These are phyloP conservation scores for Cygnus atratus DNA, from an alignment of 2,113 vertebrate genomes.

Conservation along the genomic window DNA sequence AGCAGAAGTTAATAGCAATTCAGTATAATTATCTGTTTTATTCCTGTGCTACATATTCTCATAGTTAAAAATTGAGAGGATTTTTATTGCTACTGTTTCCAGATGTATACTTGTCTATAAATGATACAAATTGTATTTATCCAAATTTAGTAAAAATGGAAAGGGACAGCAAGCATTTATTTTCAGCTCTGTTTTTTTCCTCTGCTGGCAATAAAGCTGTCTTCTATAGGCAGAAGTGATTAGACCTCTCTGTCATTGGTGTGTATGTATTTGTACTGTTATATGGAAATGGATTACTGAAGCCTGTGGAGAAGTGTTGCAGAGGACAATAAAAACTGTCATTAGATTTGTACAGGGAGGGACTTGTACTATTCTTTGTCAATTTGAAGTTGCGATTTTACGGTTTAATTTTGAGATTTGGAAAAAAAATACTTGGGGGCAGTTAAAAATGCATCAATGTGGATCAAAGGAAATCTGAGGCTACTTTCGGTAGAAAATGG, in stretches of 20 bases:
- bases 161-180: not conserved
- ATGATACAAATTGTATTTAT: not conserved
- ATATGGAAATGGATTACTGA: slow-evolving; percentile 79
- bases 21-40: not conserved
- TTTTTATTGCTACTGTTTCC: not conserved
- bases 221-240: slow-evolving; percentile 31
- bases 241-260: slow-evolving; percentile 20
- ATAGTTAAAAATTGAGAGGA: not conserved
- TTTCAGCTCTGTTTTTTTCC: not conserved
- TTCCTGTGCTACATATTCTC: not conserved
- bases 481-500: not conserved
- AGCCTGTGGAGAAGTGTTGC: slow-evolving; percentile 58
- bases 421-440: not conserved
- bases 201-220: slow-evolving; percentile 79
- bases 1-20: not conserved
- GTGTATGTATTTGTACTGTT: slow-evolving; percentile 59
- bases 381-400: slow-evolving; percentile 26
- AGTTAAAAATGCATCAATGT: not conserved
- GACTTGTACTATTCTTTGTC: not conserved
- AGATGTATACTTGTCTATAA: not conserved
- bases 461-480: not conserved
- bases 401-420: slow-evolving; percentile 30
- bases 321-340: slow-evolving; percentile 60
- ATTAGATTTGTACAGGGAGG: slow-evolving; percentile 57
- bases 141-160: not conserved